Percentiles rank a stretch among this genome's conserved stretches.
These are phyloP conservation scores for Orthonyx spaldingii DNA, from an alignment of 2,113 vertebrate genomes.

Conservation along the genomic window DNA sequence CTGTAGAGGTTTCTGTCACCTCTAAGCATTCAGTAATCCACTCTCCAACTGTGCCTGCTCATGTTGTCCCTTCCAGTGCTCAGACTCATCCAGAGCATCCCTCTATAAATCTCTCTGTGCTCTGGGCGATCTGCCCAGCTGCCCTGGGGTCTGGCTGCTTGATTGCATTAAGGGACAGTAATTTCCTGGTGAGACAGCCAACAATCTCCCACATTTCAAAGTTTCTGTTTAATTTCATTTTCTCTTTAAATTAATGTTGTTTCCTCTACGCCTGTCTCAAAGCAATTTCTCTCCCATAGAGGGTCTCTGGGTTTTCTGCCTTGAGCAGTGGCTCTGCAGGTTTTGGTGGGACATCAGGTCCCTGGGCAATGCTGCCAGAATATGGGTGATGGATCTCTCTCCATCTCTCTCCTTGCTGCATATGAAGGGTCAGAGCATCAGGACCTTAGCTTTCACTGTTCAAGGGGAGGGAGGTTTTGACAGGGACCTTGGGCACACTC, in stretches of 20 bases:
- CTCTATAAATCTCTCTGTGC: background rate
- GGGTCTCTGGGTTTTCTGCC: background rate
- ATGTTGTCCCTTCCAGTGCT: background rate
- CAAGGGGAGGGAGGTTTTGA: background rate
- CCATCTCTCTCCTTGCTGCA: background rate
- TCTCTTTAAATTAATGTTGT: background rate
- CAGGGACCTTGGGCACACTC: rapidly evolving
- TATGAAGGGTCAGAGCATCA: background rate
- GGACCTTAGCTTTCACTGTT: background rate
- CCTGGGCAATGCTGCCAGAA: background rate
- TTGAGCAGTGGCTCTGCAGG: rapidly evolving
- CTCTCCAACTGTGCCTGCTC: background rate
- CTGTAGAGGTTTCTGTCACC: background rate
- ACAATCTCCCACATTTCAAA: background rate
- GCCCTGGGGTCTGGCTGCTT: background rate
- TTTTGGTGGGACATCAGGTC: background rate
- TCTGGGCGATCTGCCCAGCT: background rate
- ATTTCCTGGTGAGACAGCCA: constrained; percentile 52
- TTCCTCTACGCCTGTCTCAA: background rate
- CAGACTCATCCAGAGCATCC: background rate
- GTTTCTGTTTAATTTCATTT: constrained; percentile 46
- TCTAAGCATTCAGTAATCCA: background rate
- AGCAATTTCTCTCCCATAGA: background rate
- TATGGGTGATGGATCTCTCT: background rate
- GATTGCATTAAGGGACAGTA: constrained; percentile 9